Conservation (phyloP, 2,113 vertebrate species). For the Dasyprocta punctata region DNA sequence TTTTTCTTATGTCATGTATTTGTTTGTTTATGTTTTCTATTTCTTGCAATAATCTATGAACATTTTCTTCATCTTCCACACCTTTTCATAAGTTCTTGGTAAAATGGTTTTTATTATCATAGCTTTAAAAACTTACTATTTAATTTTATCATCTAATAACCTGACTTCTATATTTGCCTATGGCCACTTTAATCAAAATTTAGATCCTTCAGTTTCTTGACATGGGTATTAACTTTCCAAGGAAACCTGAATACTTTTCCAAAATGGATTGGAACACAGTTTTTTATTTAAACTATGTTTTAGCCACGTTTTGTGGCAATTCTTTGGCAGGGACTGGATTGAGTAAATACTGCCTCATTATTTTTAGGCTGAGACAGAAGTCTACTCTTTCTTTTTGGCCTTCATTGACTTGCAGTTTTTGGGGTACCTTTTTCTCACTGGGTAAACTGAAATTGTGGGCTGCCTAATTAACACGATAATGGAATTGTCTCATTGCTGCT, state of each 20-base stretch:
- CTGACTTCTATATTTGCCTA: too few species aligned
- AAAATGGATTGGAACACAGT: neutral
- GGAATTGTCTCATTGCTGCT: neutral
- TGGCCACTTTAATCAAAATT: neutral
- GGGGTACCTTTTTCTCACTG: too few species aligned
- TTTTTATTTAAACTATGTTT: neutral
- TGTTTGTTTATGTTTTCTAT: too few species aligned
- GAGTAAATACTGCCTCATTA: neutral
- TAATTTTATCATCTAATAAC: too few species aligned
- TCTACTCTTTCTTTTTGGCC: neutral
- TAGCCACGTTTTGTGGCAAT: neutral
- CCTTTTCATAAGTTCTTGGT: too few species aligned
- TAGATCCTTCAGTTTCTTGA: neutral
- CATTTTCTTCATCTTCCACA: too few species aligned
- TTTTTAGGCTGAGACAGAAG: neutral
- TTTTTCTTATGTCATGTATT: too few species aligned
- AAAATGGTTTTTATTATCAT: too few species aligned
- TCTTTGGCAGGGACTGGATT: neutral
- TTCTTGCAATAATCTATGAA: too few species aligned
- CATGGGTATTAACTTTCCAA: neutral
- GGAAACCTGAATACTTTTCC: neutral
- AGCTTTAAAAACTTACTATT: too few species aligned
- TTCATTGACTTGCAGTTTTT: accelerated
- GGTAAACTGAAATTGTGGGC: neutral
- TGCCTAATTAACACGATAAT: too few species aligned